Base-by-base conservation (phyloP, 1,140 invertebrate genomes). In the Pseudomyrmex cubaensis region DNA sequence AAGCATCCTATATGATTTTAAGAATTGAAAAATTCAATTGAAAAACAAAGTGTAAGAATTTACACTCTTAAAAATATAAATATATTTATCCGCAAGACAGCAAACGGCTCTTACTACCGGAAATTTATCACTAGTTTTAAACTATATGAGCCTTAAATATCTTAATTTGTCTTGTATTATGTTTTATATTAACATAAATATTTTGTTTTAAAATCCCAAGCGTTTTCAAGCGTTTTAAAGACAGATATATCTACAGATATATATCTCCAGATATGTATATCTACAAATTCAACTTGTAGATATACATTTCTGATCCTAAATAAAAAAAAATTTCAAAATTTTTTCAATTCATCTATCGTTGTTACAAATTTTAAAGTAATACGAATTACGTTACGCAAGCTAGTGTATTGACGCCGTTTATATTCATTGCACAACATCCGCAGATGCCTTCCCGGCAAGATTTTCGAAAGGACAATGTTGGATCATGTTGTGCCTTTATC, bases 391-490 rank as follows among this genome's bases (percentile, higher is more conserved):
- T 97, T 88, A 98, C 96, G 91, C 98, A 99, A 67, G 98, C 98
- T 56, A 99, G 95, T 52, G 96, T 97, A 92, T 99, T 99, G 0
- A 95, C 93, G 22, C 98, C 98, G 91, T 97, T 96, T 90, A 99
- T 97, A 91, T 98, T 98, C 96, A 99, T 97, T 0, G 97, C 96
- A 93, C 98, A 99, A 15, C 97, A 98, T 2, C 98, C 98, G 92
- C 98, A 99, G 90, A 99, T 98, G 57, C 98, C 97, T 94, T 98
- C 98, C 20, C 98, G 95, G 88, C 98, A 98, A 0, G 97, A 98
- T 88, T 96, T 94, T 75, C 98, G 94, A 91, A 98, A 99, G 10
- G 97, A 96, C 56, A 99, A 93, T 0, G 97, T 97, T 1, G 98
- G 96, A 92, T 99, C 98, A 56, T 97, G 95, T 90, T 98, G 96